Percentiles rank a stretch among this genome's conserved stretches.
Evolutionary conservation across 2,888 invertebrate genomes (phyloP).

Genomic region (Entomobrya proxima): DNA sequence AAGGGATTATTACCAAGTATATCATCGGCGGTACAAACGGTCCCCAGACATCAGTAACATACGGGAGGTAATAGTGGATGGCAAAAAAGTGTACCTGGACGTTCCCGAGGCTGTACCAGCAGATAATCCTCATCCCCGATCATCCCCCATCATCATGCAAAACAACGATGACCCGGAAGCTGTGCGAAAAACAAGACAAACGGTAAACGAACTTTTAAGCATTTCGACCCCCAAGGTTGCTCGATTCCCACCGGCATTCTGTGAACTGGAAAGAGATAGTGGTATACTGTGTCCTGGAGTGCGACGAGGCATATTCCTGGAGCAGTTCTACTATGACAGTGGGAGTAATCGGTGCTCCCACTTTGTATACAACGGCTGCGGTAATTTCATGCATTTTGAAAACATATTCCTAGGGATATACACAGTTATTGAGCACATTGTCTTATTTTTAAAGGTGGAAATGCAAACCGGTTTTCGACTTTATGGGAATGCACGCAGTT

Average conservation of each 20-base stretch:
- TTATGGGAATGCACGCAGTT: slow-evolving; percentile 66
- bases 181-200: not conserved
- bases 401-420: not conserved
- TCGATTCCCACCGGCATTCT: slow-evolving; percentile 66
- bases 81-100: too few species aligned
- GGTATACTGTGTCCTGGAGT: slow-evolving; percentile 68
- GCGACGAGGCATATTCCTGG: slow-evolving; percentile 61
- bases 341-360: slow-evolving; percentile 64
- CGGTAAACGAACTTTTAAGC: not conserved
- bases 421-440: not conserved
- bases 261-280: slow-evolving; percentile 61
- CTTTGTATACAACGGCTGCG: slow-evolving; percentile 72
- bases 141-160: too few species aligned
- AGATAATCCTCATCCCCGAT: too few species aligned
- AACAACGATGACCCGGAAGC: too few species aligned
- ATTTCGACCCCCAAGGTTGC: not conserved
- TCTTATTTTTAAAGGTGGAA: slow-evolving; percentile 53
- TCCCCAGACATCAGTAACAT: too few species aligned
- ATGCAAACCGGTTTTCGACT: slow-evolving; percentile 67
- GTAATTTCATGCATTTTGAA: not conserved
- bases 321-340: slow-evolving; percentile 69
- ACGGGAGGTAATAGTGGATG: too few species aligned
- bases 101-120: too few species aligned
- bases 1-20: too few species aligned
- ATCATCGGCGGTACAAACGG: too few species aligned